These are phyloP conservation scores for Cynaeus angustus DNA, from an alignment of 2,888 invertebrate genomes.

Conservation along the genomic window DNA sequence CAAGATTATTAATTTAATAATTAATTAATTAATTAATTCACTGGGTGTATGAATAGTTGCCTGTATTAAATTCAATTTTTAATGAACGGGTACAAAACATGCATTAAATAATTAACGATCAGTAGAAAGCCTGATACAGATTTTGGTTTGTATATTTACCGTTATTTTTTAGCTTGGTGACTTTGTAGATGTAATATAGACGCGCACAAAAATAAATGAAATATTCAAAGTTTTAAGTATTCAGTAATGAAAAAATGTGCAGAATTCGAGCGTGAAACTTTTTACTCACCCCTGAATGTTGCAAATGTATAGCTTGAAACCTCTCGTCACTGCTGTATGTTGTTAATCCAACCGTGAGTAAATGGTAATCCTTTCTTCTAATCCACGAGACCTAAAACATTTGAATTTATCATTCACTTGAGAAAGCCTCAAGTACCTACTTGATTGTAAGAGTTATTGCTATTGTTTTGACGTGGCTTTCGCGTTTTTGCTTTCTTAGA, in stretches of 20 bases:
- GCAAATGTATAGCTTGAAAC: constrained; percentile 89
- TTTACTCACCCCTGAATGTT: constrained; percentile 85
- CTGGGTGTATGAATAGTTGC: too few relatives aligned
- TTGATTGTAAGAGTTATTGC: constrained; percentile 34
- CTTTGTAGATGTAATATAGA: neutral
- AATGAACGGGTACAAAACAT: too few relatives aligned
- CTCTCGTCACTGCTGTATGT: constrained; percentile 93
- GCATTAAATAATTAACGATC: too few relatives aligned
- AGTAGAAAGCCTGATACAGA: too few relatives aligned
- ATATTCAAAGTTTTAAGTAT: constrained; percentile 37
- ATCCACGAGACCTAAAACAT: constrained; percentile 87
- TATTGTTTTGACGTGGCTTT: constrained; percentile 24
- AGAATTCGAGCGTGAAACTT: constrained; percentile 28
- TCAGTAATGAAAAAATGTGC: constrained; percentile 38
- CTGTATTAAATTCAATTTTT: too few relatives aligned
- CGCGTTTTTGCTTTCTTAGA: constrained; percentile 20
- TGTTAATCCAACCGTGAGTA: constrained; percentile 89
- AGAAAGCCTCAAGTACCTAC: constrained; percentile 18
- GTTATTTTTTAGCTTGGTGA: neutral
- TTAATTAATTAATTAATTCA: too few relatives aligned
- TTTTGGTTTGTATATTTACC: too few relatives aligned
- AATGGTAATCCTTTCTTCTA: constrained; percentile 87
- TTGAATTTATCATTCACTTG: constrained; percentile 35
- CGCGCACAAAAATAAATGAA: constrained; percentile 27
- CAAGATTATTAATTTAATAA: too few relatives aligned